phyloP scores from a whole-genome alignment of 1,140 invertebrate species.

The Cephus cinctus region DNA sequence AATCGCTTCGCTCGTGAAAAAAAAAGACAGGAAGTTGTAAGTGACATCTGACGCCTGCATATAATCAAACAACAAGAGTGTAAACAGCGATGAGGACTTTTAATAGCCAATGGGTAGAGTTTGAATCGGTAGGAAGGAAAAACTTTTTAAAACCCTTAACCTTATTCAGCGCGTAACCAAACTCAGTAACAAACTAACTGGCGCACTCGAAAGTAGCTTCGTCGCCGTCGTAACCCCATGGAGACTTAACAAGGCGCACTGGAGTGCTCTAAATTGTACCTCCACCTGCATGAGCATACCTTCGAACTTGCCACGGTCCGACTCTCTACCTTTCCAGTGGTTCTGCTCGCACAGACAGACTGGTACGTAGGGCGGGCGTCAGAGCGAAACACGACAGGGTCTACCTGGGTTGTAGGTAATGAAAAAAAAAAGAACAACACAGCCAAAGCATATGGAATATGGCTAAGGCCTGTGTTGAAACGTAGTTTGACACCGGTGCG shows the following conservation, averaged over 20 bases:
- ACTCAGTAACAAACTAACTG: conserved; percentile 44
- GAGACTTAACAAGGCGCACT: conserved; percentile 33
- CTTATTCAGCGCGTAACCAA: conserved; percentile 41
- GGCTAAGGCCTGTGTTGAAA: too few relatives aligned
- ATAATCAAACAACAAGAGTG: too few relatives aligned
- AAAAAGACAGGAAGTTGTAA: too few relatives aligned
- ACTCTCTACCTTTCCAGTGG: neutral
- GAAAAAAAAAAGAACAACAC: too few relatives aligned
- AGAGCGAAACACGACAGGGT: neutral
- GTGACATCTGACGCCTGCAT: too few relatives aligned
- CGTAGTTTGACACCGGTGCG: too few relatives aligned
- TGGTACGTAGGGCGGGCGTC: neutral
- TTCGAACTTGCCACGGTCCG: neutral
- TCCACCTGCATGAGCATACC: neutral
- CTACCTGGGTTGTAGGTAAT: too few relatives aligned
- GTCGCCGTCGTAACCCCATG: conserved; percentile 26
- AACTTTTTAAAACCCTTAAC: conserved; percentile 44
- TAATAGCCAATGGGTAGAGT: too few relatives aligned
- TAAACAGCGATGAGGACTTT: too few relatives aligned
- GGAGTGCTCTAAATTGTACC: conserved; percentile 22
- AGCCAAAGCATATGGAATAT: too few relatives aligned
- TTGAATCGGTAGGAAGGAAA: conserved; percentile 34
- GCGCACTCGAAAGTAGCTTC: conserved; percentile 36
- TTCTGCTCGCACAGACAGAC: neutral
- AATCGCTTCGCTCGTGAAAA: too few relatives aligned